Evolutionary conservation across 2,797 vertebrate species (phyloP).

Genomic region (Silurus aristotelis): DNA sequence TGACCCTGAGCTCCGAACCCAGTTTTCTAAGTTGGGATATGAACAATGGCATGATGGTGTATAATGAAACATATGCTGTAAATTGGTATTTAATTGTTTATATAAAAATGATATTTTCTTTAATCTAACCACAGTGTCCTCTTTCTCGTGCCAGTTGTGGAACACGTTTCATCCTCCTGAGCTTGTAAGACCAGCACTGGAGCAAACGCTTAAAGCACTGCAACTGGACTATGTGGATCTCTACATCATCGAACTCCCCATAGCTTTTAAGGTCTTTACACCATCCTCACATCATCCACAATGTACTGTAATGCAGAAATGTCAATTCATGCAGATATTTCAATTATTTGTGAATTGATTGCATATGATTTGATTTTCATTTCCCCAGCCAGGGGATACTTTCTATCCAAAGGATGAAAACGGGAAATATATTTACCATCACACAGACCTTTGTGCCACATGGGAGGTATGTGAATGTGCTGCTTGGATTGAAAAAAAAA

Average conservation of each 20-base stretch:
- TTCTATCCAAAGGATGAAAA: conserved; percentile 83
- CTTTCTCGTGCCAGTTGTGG: conserved; percentile 79
- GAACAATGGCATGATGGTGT: too few species aligned
- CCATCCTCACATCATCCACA: not conserved
- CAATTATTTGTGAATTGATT: not conserved
- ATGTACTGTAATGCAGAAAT: not conserved
- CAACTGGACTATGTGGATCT: conserved; percentile 90
- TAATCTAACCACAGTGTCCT: not conserved
- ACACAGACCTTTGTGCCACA: conserved; percentile 86
- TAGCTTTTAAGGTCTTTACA: conserved; percentile 82
- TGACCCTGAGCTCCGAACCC: too few species aligned
- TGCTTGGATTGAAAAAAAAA: too few species aligned
- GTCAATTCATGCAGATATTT: not conserved
- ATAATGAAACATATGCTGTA: too few species aligned
- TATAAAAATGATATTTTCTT: too few species aligned
- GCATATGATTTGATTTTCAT: not conserved
- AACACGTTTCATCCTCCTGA: conserved; percentile 84
- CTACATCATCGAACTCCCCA: conserved; percentile 89
- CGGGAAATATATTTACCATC: conserved; percentile 83
- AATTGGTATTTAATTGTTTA: too few species aligned
- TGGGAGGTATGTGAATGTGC: conserved; percentile 85
- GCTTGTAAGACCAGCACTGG: conserved; percentile 81
- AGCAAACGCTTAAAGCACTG: conserved; percentile 79
- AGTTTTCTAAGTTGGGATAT: too few species aligned
- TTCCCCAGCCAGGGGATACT: conserved; percentile 80